Evolutionary conservation across 2,113 vertebrate species (phyloP).

Genomic region (Eonycteris spelaea): DNA sequence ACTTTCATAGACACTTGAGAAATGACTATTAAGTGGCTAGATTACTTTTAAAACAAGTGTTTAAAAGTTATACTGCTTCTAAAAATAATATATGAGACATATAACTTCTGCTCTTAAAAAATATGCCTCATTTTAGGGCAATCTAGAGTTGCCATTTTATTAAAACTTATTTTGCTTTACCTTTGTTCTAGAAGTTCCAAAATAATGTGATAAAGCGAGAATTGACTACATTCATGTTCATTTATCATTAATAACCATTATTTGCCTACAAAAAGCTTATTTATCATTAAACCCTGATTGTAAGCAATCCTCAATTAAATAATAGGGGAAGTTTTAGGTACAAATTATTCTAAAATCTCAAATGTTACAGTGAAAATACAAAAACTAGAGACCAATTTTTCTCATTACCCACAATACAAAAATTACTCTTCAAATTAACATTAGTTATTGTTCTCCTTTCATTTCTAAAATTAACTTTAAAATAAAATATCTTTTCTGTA

Average conservation of each 20-base stretch:
- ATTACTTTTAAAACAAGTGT: not conserved
- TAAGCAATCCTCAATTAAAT: constrained; percentile 21
- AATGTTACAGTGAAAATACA: not conserved
- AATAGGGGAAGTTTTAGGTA: not conserved
- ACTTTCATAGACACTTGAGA: not conserved
- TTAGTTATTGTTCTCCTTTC: not conserved
- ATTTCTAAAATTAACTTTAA: not conserved
- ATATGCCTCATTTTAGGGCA: not conserved
- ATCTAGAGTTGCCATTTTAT: not conserved
- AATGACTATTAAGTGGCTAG: not conserved
- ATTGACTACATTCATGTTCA: not conserved
- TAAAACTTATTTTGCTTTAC: constrained; percentile 6
- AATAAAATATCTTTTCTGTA: not conserved
- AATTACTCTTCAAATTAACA: not conserved
- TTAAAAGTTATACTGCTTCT: not conserved
- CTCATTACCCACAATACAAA: not conserved
- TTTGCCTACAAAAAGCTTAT: constrained; percentile 14
- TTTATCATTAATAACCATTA: not conserved
- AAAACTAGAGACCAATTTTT: not conserved
- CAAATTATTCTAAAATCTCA: not conserved
- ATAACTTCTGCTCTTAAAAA: not conserved
- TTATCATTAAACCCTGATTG: not conserved
- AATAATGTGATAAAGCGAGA: not conserved
- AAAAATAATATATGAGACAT: not conserved
- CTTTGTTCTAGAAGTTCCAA: not conserved